These are phyloP conservation scores for Sebastes nivosus DNA, from an alignment of 2,797 vertebrate genomes.

Conservation along the genomic window DNA sequence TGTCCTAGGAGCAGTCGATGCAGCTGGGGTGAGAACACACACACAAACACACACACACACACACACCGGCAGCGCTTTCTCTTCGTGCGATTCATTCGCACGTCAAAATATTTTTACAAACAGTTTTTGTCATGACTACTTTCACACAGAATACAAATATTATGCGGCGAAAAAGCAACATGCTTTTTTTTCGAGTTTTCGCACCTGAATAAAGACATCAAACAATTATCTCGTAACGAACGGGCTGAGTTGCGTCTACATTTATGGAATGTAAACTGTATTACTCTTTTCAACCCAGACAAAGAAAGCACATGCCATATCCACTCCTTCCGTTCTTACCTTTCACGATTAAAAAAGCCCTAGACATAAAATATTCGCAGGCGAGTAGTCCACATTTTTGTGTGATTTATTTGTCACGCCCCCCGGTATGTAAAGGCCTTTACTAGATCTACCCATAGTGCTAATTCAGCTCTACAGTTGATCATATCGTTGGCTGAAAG, in stretches of 20 bases:
- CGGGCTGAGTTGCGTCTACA: no score
- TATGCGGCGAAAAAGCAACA: no score
- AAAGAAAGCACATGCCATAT: rapidly evolving
- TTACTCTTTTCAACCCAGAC: no score
- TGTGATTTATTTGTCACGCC: no score
- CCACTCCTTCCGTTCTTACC: neutral
- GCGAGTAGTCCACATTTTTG: no score
- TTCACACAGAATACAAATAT: no score
- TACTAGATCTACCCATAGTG: neutral
- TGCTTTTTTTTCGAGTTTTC: no score
- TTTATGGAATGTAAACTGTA: neutral
- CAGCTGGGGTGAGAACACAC: slow-evolving; percentile 90
- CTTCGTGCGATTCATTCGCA: no score
- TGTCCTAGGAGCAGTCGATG: slow-evolving; percentile 92
- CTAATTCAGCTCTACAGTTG: neutral
- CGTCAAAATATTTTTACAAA: neutral
- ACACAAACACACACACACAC: neutral
- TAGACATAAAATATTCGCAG: no score
- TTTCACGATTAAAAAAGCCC: neutral
- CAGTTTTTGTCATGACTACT: no score
- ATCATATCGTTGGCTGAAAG: neutral
- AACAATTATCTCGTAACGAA: rapidly evolving
- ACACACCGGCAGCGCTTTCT: neutral
- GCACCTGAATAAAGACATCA: no score
- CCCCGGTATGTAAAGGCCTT: neutral